phyloP scores from a whole-genome alignment of 2,888 invertebrate genomes.

The Molorchus minor region DNA sequence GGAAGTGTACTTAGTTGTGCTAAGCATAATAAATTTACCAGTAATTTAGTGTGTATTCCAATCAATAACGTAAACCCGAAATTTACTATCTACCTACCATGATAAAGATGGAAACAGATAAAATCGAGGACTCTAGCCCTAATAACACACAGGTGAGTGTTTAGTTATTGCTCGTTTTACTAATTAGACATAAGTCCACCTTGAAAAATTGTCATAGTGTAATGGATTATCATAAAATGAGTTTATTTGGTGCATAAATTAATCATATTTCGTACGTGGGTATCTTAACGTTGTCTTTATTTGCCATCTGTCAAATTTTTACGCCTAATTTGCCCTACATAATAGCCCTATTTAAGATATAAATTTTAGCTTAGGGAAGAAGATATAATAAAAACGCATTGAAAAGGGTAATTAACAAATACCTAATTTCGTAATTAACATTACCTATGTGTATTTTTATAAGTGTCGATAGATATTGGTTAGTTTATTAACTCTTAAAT shows the following conservation, averaged over 20 bases:
- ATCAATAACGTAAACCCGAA: slow-evolving; percentile 39
- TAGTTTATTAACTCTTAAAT: no score
- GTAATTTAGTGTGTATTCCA: slow-evolving; percentile 37
- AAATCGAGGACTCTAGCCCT: slow-evolving; percentile 79
- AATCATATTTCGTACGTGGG: slow-evolving; percentile 35
- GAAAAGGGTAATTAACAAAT: neutral
- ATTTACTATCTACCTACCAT: slow-evolving; percentile 62
- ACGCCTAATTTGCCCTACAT: slow-evolving; percentile 37
- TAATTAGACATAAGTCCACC: neutral
- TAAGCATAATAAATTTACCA: slow-evolving; percentile 10
- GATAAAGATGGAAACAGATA: slow-evolving; percentile 93
- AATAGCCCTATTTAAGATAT: slow-evolving; percentile 17
- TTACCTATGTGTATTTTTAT: no score
- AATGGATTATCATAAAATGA: slow-evolving; percentile 9
- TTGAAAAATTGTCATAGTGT: neutral
- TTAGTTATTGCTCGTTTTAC: slow-evolving; percentile 52
- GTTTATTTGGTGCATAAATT: slow-evolving; percentile 18
- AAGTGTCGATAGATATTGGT: no score
- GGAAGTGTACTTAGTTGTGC: slow-evolving; percentile 35
- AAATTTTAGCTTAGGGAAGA: neutral
- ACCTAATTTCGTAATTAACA: neutral
- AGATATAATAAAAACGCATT: neutral
- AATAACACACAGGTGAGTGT: slow-evolving; percentile 74
- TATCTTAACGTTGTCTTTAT: slow-evolving; percentile 31
- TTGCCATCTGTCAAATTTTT: slow-evolving; percentile 44